Base-by-base conservation (phyloP, 2,113 vertebrate species). In the Clarias magur region DNA sequence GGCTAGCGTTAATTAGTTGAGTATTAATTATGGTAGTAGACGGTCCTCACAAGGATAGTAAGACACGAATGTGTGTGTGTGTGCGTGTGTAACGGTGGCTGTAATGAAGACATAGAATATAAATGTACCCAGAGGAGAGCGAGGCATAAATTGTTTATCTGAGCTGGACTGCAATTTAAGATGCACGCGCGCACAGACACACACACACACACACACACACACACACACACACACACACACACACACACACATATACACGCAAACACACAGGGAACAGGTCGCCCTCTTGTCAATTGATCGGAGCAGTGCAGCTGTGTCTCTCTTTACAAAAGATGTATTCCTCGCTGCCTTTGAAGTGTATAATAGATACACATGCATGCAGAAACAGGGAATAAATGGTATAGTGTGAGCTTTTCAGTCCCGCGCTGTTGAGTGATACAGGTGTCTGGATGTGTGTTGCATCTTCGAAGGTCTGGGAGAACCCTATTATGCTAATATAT, bases 261-360 rank as follows among this genome's bases (percentile, higher is more conserved):
- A 7, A 6, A 48, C 60, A 59, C 82, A 76, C 82, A 48, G 68
- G 42, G 83, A 83, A 87, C 88, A 88, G 87, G 72, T 86, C 57
- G 30, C 67, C 86, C 80, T 81, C 86, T 88, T 90, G 86, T 90
- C 87, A 84, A 89, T 85, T 80, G 85, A 89, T 78, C 57, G 84
- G 87, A 85, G 63, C 73, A 65, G 70, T 83, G 89, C 89, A 88
- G 86, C 86, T 90, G 87, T 76, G 85, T 60, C 75, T 67, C 68
- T 90, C 75, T 88, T 86, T 84, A 84, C 72, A 80, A 88, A 88
- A 86, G 80, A 88, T 88, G 89, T 90, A 88, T 90, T 90, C 86
- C 84, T 87, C 34, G 85, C 83, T 87, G 78, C 78, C 86, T 90
- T 90, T 90, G 87, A 90, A 90, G 84, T 83, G 56, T 63, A 63